phyloP scores from a whole-genome alignment of 2,888 invertebrate genomes.

The Trachelus iudaicus region DNA sequence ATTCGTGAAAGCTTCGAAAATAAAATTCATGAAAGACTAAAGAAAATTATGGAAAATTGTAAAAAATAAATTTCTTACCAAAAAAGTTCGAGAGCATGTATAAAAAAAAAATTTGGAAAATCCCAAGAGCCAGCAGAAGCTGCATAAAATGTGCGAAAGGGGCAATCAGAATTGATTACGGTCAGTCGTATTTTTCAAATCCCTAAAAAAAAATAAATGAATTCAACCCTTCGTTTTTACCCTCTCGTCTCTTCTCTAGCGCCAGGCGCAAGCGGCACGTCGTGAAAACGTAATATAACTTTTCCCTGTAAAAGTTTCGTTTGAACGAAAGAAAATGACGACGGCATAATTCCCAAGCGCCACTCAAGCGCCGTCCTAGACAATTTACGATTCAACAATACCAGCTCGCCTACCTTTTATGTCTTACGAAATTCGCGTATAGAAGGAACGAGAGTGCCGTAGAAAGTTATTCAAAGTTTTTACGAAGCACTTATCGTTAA shows the following conservation, averaged over 20 bases:
- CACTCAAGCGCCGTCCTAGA: not conserved
- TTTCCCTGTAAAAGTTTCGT: not conserved
- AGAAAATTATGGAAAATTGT: not conserved
- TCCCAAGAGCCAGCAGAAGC: not conserved
- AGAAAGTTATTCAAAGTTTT: not conserved
- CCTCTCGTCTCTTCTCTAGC: not conserved
- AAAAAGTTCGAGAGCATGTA: not conserved
- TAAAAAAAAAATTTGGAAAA: not conserved
- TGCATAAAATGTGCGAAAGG: not conserved
- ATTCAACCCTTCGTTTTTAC: not conserved
- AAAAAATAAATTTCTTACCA: not conserved
- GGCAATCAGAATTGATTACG: not conserved
- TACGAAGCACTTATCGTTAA: not conserved
- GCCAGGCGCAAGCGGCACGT: not conserved
- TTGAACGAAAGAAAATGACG: not conserved
- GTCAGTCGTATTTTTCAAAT: not conserved
- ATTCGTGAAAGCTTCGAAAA: not conserved
- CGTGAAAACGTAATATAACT: not conserved
- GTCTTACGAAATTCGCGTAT: not conserved
- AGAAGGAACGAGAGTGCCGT: not conserved
- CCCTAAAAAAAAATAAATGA: no score
- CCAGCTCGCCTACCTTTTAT: not conserved
- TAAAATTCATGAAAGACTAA: not conserved
- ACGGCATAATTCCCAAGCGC: not conserved
- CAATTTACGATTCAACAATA: not conserved